A percentile compares a stretch with the other conserved stretches of the same genome.
Evolutionary conservation across 2,888 invertebrate species (phyloP).

Genomic region (Lysandra bellargus): DNA sequence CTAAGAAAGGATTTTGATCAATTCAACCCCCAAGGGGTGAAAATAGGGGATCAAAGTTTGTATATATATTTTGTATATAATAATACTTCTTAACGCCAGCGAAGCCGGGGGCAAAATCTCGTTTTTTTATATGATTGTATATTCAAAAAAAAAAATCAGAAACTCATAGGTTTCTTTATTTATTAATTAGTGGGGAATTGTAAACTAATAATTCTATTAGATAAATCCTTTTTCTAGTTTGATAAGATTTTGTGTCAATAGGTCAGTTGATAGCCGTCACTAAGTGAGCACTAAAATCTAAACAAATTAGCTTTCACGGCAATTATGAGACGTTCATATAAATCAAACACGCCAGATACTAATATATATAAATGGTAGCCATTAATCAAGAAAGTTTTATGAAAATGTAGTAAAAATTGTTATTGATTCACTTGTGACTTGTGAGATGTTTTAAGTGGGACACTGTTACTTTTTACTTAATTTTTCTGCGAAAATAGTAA

Average conservation of each 20-base stretch:
- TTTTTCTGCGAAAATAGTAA: too few relatives aligned
- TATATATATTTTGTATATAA: too few relatives aligned
- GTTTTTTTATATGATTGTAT: too few relatives aligned
- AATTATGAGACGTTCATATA: conserved; percentile 10
- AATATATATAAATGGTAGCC: conserved; percentile 3
- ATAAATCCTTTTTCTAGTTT: background rate
- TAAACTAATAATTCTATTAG: background rate
- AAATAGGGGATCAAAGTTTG: too few relatives aligned
- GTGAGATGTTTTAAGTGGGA: background rate
- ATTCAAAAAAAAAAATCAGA: too few relatives aligned
- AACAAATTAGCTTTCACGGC: conserved; percentile 13
- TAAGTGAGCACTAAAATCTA: background rate
- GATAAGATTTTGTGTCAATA: conserved; percentile 1
- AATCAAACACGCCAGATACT: background rate
- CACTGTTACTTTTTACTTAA: background rate
- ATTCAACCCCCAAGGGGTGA: too few relatives aligned
- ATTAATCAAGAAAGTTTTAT: background rate
- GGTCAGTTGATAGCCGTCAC: conserved; percentile 2
- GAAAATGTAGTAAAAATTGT: background rate
- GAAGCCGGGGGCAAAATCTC: too few relatives aligned
- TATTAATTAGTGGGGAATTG: too few relatives aligned
- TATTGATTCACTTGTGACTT: background rate
- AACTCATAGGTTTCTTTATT: too few relatives aligned
- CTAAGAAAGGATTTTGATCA: too few relatives aligned
- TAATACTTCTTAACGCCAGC: too few relatives aligned